Percentiles rank a stretch among this genome's conserved stretches.
Evolutionary conservation across 2,113 vertebrate genomes (phyloP).

Genomic region (Gallinago jamesoni): DNA sequence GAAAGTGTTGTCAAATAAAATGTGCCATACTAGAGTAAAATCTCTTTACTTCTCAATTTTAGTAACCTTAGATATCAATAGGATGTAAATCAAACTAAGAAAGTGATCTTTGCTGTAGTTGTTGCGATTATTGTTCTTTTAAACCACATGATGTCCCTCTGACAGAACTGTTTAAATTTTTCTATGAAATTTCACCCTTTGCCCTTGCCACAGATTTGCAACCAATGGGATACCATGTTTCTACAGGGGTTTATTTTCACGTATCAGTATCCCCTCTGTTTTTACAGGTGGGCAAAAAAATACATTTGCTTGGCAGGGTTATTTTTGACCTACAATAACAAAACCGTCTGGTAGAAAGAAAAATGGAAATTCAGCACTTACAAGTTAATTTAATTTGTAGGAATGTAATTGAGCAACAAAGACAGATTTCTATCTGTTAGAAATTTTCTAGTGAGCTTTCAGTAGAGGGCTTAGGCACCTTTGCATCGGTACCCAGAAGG

Average conservation of each 20-base stretch:
- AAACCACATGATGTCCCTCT: background rate
- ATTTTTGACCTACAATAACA: background rate
- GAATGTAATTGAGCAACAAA: background rate
- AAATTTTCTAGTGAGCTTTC: background rate
- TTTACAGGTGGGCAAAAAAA: constrained; percentile 29
- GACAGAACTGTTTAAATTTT: background rate
- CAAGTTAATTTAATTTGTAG: constrained; percentile 25
- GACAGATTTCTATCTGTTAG: background rate
- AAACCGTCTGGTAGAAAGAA: background rate
- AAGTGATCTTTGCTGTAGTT: background rate
- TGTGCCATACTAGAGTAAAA: background rate
- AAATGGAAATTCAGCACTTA: background rate
- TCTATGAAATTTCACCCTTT: background rate
- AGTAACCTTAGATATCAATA: background rate
- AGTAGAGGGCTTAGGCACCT: background rate
- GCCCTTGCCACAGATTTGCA: background rate
- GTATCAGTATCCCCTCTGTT: constrained; percentile 17
- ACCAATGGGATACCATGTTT: background rate
- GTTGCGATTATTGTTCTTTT: constrained; percentile 10
- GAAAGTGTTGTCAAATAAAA: constrained; percentile 15
- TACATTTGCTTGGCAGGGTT: background rate
- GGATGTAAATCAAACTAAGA: background rate
- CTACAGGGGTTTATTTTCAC: constrained; percentile 21
- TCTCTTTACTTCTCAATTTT: background rate
- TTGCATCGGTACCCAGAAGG: background rate